These are phyloP conservation scores for Drosophila simulans DNA, from an alignment of 1,140 invertebrate species.

Conservation along the genomic window DNA sequence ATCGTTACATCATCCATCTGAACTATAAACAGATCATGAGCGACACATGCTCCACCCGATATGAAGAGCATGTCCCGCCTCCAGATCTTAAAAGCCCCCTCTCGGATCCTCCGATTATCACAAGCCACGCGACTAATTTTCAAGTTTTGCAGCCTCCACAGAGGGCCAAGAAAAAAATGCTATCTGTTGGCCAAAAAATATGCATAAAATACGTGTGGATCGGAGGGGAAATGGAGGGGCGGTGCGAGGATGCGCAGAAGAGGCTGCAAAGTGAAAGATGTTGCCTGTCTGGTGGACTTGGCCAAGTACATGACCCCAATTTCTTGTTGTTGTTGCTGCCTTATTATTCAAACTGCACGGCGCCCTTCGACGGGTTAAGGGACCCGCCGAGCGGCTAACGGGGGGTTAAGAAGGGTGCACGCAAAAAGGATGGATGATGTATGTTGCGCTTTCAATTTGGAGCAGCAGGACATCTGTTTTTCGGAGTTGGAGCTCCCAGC, in stretches of 20 bases:
- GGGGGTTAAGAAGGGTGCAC: constrained; percentile 9
- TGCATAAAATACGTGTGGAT: constrained; percentile 34
- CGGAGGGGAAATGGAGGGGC: not conserved
- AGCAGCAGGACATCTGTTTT: constrained; percentile 84
- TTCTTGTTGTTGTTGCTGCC: constrained; percentile 47
- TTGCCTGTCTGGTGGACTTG: constrained; percentile 24
- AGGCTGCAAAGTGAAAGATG: constrained; percentile 61
- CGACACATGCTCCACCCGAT: constrained; percentile 24
- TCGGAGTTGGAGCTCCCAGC: constrained; percentile 29
- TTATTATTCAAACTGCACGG: constrained; percentile 60
- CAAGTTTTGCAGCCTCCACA: constrained; percentile 52
- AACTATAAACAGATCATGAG: constrained; percentile 43
- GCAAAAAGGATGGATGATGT: constrained; percentile 70
- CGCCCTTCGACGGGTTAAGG: constrained; percentile 33
- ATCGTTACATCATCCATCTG: constrained; percentile 38
- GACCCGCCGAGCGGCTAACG: not conserved
- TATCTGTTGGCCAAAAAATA: constrained; percentile 42
- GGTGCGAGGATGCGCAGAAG: not conserved
- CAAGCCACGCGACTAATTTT: constrained; percentile 75
- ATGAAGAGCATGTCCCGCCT: constrained; percentile 18
- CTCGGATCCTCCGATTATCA: constrained; percentile 11
- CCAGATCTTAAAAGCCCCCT: constrained; percentile 1
- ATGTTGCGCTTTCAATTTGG: constrained; percentile 84
- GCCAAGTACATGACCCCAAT: constrained; percentile 83
- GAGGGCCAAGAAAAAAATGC: constrained; percentile 19